These are phyloP conservation scores for Lepidothrix coronata DNA, from an alignment of 2,113 vertebrate genomes.

Conservation along the genomic window DNA sequence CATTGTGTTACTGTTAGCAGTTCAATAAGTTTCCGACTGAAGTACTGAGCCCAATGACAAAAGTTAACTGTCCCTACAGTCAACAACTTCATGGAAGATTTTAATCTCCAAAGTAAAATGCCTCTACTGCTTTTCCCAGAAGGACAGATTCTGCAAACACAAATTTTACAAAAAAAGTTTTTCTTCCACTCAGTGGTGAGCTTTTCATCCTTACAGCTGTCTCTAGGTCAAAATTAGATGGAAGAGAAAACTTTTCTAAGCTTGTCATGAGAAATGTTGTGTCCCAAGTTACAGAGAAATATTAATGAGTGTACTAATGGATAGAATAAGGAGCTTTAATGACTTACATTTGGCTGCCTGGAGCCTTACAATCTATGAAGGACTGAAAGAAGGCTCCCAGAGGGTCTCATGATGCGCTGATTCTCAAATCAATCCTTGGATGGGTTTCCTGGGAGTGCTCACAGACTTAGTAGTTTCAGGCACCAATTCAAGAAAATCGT, in stretches of 20 bases:
- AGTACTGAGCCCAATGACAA: not conserved
- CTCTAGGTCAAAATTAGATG: conserved; percentile 31
- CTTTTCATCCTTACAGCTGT: not conserved
- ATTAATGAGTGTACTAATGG: conserved; percentile 63
- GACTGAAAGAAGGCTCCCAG: conserved; percentile 38
- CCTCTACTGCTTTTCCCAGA: not conserved
- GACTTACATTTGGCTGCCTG: conserved; percentile 31
- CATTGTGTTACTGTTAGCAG: not conserved
- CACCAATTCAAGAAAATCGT: conserved; percentile 16
- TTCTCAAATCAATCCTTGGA: conserved; percentile 52
- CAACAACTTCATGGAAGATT: not conserved
- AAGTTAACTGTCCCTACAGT: not conserved
- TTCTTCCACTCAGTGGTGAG: not conserved
- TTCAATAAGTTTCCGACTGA: not conserved
- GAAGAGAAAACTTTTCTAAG: conserved; percentile 34
- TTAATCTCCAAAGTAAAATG: conserved; percentile 11
- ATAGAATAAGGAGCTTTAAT: conserved; percentile 53
- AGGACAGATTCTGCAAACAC: not conserved
- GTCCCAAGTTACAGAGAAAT: conserved; percentile 39
- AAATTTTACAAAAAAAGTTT: not conserved
- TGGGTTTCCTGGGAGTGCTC: conserved; percentile 14
- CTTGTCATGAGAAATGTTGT: conserved; percentile 28
- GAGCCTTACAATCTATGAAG: conserved; percentile 43
- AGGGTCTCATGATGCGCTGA: conserved; percentile 40
- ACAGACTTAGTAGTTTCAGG: conserved; percentile 17